Conservation (phyloP, 2,113 vertebrate species). For the Cynocephalus volans region DNA sequence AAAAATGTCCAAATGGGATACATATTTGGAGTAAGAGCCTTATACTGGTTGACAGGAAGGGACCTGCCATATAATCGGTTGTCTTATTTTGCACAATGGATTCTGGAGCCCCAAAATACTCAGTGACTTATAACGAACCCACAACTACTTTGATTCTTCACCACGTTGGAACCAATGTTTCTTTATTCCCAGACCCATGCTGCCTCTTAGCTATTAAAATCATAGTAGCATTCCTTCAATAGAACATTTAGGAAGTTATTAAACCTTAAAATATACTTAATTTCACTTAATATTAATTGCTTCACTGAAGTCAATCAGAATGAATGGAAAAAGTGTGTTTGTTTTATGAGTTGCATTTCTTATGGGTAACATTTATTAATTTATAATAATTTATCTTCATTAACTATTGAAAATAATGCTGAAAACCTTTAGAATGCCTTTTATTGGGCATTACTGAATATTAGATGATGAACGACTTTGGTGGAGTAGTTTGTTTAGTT, state of each 20-base stretch:
- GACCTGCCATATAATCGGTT: neutral
- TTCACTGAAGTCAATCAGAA: constrained; percentile 47
- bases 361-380: neutral
- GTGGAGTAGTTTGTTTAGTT: neutral
- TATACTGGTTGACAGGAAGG: neutral
- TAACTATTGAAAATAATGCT: constrained; percentile 41
- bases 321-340: constrained; percentile 33
- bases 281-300: constrained; percentile 18
- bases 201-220: neutral
- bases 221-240: neutral
- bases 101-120: neutral
- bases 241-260: constrained; percentile 26
- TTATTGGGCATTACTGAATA: neutral
- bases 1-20: neutral
- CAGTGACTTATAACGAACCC: neutral
- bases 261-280: constrained; percentile 10
- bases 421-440: neutral
- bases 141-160: neutral
- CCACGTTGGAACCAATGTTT: neutral
- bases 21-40: neutral
- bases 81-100: neutral
- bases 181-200: neutral
- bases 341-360: constrained; percentile 12
- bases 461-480: neutral
- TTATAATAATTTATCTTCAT: neutral